Evolutionary conservation across 2,888 invertebrate genomes (phyloP), one percentile per base, ranked within the genome.

Genomic region (Ernsta delagoae): DNA sequence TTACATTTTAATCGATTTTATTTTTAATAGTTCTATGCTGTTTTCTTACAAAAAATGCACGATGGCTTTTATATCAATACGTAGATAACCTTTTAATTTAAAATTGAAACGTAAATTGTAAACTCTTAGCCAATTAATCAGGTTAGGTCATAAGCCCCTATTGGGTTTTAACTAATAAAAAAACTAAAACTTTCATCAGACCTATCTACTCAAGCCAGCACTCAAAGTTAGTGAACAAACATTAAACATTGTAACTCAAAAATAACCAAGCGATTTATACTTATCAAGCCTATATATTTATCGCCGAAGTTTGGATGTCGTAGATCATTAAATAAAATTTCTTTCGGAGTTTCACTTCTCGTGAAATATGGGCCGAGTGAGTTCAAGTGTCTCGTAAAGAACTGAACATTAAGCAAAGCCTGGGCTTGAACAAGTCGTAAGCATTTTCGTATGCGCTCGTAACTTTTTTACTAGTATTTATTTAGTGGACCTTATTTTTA

Each of bases 331-430:
- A 59, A 59, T 65, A 41, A 50, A 45, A 48, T 59, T 48, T 61
- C 54, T 54, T 11, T 11, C 5, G 12, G 39, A 54, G 39, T 16
- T 59, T 34, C 36, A 41, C 39, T 16, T 57, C 57, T 53, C 53
- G 12, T 60, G 16, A 67, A 60, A 67, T 67, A 67, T 54, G 34
- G 16, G 43, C 54, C 36, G 48, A 50, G 50, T 60, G 54, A 54
- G 34, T 67, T 59, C 41, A 67, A 67, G 43, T 67, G 34, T 1
- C 41, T 45, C 66, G 36, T 66, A 54, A 67, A 54, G 60, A 54
- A 53, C 41, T 41, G 43, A 54, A 53, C 60, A 54, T 60, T 67
- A 67, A 60, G 54, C 60, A 34, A 64, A 64, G 64, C 56, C 54
- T 43, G 6, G 53, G 41, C 53, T 60, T 39, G 41, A 66, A 60